Conservation (phyloP, 2,888 invertebrate genomes). For the Calephelis perditalis region DNA sequence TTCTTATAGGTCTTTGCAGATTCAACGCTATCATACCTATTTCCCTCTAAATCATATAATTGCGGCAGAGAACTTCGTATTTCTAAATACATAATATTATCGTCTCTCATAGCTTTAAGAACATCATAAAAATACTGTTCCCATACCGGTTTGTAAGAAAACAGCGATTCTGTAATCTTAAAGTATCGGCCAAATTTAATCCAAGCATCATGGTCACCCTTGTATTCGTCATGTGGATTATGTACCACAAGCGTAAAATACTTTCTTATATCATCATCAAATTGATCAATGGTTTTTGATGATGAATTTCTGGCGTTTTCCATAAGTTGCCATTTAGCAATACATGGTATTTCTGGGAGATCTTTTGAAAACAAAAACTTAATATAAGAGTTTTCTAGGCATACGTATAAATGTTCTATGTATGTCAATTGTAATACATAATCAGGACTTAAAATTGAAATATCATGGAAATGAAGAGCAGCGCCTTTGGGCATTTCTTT, state of each 20-base stretch:
- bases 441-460: constrained; percentile 78
- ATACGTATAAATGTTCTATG: constrained; percentile 77
- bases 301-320: constrained; percentile 61
- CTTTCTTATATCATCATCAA: constrained; percentile 74
- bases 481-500: constrained; percentile 86
- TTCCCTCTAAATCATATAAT: constrained; percentile 83
- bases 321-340: constrained; percentile 66
- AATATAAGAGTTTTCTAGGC: constrained; percentile 46
- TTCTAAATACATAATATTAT: constrained; percentile 85
- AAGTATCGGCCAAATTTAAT: constrained; percentile 76
- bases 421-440: constrained; percentile 81
- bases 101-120: constrained; percentile 80
- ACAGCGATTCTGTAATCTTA: constrained; percentile 60
- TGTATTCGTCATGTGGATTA: constrained; percentile 61
- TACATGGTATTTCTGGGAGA: constrained; percentile 40
- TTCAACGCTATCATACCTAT: constrained; percentile 65
- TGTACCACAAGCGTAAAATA: constrained; percentile 35
- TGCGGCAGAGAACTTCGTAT: constrained; percentile 80
- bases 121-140: constrained; percentile 82
- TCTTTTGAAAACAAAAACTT: constrained; percentile 49
- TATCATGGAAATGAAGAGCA: constrained; percentile 83
- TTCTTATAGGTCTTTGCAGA: constrained; percentile 77
- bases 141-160: constrained; percentile 81
- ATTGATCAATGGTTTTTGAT: constrained; percentile 59
- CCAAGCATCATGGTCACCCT: constrained; percentile 80